phyloP scores from a whole-genome alignment of 1,140 invertebrate species.

The Elymnias hypermnestra region DNA sequence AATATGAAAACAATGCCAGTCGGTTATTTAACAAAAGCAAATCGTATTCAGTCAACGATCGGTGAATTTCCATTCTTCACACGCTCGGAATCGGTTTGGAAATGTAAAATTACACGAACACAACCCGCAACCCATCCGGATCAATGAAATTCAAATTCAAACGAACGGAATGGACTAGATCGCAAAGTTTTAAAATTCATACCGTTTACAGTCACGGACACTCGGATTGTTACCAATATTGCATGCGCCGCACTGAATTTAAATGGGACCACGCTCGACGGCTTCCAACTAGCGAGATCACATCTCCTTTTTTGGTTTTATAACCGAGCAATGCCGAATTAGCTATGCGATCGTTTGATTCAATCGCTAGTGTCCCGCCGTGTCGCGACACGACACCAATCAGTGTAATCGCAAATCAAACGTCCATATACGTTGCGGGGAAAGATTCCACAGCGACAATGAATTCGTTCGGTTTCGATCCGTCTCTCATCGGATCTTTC shows the following conservation, averaged over 20 bases:
- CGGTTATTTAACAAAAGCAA: too few relatives aligned
- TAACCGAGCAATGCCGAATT: conserved; percentile 34
- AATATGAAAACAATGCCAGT: too few relatives aligned
- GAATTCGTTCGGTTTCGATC: conserved; percentile 45
- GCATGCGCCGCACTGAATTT: conserved; percentile 50
- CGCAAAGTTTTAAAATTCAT: conserved; percentile 57
- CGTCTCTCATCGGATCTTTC: not conserved
- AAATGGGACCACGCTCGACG: conserved; percentile 39
- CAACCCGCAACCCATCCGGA: conserved; percentile 24
- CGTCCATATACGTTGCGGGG: conserved; percentile 39
- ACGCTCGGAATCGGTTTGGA: conserved; percentile 3
- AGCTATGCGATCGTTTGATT: conserved; percentile 39
- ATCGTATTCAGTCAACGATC: conserved; percentile 6
- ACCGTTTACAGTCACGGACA: conserved; percentile 40
- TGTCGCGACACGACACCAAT: conserved; percentile 25
- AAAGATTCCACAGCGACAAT: conserved; percentile 32
- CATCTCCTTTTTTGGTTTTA: conserved; percentile 45
- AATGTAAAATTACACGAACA: conserved; percentile 10
- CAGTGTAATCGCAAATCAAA: conserved; percentile 45
- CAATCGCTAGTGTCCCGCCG: conserved; percentile 11
- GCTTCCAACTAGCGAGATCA: conserved; percentile 31
- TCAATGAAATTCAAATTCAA: conserved; percentile 45
- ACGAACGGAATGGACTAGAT: conserved; percentile 30
- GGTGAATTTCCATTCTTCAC: conserved; percentile 5
- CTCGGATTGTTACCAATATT: conserved; percentile 57